phyloP scores from a whole-genome alignment of 2,888 invertebrate species.

The Drosophila atripex region DNA sequence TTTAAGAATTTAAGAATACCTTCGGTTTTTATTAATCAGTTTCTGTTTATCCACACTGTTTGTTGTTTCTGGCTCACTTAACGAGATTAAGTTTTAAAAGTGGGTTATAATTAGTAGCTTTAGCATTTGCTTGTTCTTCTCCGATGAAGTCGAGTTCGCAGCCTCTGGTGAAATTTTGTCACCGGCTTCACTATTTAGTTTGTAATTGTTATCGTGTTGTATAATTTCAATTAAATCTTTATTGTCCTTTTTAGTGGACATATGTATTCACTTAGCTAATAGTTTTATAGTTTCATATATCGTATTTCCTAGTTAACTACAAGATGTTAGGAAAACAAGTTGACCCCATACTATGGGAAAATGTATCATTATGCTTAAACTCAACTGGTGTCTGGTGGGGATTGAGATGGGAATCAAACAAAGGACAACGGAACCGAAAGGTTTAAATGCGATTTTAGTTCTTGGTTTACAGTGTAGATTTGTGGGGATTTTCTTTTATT shows the following conservation, averaged over 20 bases:
- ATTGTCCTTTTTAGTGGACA: constrained; percentile 80
- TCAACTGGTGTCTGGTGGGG: constrained; percentile 46
- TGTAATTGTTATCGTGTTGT: constrained; percentile 49
- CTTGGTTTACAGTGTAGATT: constrained; percentile 50
- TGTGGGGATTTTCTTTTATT: constrained; percentile 37
- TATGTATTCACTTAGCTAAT: constrained; percentile 64
- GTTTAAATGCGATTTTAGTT: constrained; percentile 71
- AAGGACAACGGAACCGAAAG: constrained; percentile 64
- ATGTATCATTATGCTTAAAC: constrained; percentile 40
- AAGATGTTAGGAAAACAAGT: constrained; percentile 68
- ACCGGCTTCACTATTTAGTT: constrained; percentile 11
- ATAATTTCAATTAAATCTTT: constrained; percentile 66
- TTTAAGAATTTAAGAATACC: constrained; percentile 77
- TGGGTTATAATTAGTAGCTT: constrained; percentile 43
- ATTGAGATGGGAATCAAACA: constrained; percentile 5
- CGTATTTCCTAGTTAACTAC: constrained; percentile 45
- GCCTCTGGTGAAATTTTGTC: constrained; percentile 11
- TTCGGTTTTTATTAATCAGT: constrained; percentile 70
- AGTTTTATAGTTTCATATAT: constrained; percentile 49
- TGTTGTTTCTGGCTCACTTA: constrained; percentile 48
- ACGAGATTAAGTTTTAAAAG: constrained; percentile 67
- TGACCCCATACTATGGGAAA: constrained; percentile 39
- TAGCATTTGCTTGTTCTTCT: constrained; percentile 44
- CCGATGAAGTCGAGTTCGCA: constrained; percentile 30
- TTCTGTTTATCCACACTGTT: constrained; percentile 37